A percentile compares a stretch with the other conserved stretches of the same genome.
Evolutionary conservation across 1,140 invertebrate species (phyloP).

Genomic region (Drosophila trapezifrons): DNA sequence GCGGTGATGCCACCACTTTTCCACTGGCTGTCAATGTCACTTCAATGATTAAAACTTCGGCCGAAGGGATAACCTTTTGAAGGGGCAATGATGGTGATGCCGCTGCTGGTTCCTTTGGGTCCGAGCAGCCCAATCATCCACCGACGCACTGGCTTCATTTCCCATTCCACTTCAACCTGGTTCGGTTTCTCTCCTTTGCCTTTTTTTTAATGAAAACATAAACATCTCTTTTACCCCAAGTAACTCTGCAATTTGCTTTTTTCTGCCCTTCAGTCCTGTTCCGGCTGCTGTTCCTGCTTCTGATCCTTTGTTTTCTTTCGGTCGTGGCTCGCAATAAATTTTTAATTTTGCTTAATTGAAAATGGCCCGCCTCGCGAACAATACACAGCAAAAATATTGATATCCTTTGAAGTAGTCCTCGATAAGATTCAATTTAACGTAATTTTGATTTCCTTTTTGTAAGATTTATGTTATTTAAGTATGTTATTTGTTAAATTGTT

Average conservation of each 20-base stretch:
- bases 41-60: conserved; percentile 81
- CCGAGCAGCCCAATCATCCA: conserved; percentile 68
- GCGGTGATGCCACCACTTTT: conserved; percentile 10
- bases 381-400: conserved; percentile 15
- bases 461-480: background rate
- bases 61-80: conserved; percentile 44
- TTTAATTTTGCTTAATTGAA: conserved; percentile 83
- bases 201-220: conserved; percentile 76
- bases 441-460: background rate
- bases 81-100: conserved; percentile 18
- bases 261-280: conserved; percentile 8
- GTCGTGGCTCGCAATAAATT: conserved; percentile 74
- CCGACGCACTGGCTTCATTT: conserved; percentile 57
- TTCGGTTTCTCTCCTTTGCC: conserved; percentile 24
- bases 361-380: conserved; percentile 48
- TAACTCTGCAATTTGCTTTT: conserved; percentile 49
- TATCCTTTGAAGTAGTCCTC: background rate
- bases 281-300: conserved; percentile 28
- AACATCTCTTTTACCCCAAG: conserved; percentile 66
- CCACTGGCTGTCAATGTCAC: conserved; percentile 69
- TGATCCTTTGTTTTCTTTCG: conserved; percentile 71
- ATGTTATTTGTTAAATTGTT: no score
- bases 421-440: no score
- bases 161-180: conserved; percentile 23
- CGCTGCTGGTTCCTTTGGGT: conserved; percentile 13